Percentiles rank a stretch among this genome's conserved stretches.
phyloP scores from a whole-genome alignment of 2,797 vertebrate genomes.

The Fratercula arctica region DNA sequence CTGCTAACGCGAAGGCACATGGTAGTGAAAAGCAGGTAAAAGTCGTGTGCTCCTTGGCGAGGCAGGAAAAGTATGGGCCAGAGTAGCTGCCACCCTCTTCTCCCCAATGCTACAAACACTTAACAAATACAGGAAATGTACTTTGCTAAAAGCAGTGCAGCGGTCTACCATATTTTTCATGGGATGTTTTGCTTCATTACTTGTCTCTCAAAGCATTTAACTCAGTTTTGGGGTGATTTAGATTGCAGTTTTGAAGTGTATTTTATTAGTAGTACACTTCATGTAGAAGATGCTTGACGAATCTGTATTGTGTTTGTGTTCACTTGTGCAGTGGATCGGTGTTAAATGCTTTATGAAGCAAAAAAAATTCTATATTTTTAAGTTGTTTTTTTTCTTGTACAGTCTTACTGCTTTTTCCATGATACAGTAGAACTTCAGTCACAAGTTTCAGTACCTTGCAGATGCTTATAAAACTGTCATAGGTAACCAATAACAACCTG shows the following conservation, averaged over 20 bases:
- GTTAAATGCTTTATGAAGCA: slow-evolving; percentile 73
- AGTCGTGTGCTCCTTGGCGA: not conserved
- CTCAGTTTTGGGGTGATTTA: not conserved
- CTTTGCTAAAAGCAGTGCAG: slow-evolving; percentile 16
- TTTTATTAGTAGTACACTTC: not conserved
- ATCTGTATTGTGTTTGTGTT: not conserved
- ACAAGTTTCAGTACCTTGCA: not conserved
- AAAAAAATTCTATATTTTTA: slow-evolving; percentile 19
- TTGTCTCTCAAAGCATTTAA: slow-evolving; percentile 62
- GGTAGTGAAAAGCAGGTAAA: not conserved
- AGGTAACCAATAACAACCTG: not conserved
- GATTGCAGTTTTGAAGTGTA: not conserved
- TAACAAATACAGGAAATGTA: slow-evolving; percentile 71
- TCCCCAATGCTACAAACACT: not conserved
- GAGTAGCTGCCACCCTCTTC: not conserved
- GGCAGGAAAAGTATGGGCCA: not conserved
- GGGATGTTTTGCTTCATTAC: slow-evolving; percentile 54
- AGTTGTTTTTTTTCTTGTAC: not conserved
- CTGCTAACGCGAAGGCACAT: not conserved
- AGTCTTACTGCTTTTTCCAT: not conserved
- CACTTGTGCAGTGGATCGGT: not conserved
- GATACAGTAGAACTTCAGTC: slow-evolving; percentile 47
- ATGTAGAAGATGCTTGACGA: not conserved
- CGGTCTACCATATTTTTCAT: not conserved
- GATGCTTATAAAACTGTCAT: not conserved